A percentile compares a stretch with the other conserved stretches of the same genome.
phyloP scores from a whole-genome alignment of 2,888 invertebrate species.

The Ophion ellenae region DNA sequence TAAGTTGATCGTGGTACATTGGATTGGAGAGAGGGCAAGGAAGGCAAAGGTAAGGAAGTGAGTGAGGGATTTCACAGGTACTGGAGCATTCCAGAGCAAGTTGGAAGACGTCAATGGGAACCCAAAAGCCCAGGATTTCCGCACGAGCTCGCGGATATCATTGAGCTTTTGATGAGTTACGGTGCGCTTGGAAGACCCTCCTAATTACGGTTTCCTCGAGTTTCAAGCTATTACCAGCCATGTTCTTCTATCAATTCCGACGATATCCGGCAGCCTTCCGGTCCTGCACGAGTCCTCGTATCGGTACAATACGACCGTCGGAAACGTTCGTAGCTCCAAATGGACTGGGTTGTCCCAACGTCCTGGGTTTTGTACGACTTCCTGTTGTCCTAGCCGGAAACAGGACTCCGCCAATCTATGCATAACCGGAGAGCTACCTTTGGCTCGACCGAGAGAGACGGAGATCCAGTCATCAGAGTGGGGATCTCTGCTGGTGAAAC shows the following conservation, averaged over 20 bases:
- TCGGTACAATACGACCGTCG: background rate
- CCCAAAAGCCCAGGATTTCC: conserved; percentile 57
- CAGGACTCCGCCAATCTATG: conserved; percentile 4
- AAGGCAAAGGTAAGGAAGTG: too few relatives aligned
- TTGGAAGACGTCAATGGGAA: conserved; percentile 42
- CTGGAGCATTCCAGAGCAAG: conserved; percentile 9
- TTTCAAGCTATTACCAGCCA: conserved; percentile 47
- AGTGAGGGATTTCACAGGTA: background rate
- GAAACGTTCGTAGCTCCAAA: background rate
- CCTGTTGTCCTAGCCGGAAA: conserved; percentile 46
- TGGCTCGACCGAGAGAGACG: conserved; percentile 3
- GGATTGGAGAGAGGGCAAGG: too few relatives aligned
- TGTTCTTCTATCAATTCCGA: conserved; percentile 19
- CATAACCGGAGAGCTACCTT: background rate
- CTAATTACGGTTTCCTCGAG: conserved; percentile 69
- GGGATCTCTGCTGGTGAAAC: conserved; percentile 1
- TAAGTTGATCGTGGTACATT: too few relatives aligned
- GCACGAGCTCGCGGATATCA: conserved; percentile 57
- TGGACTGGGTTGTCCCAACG: conserved; percentile 39
- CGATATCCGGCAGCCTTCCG: too few relatives aligned
- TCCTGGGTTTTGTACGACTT: conserved; percentile 51
- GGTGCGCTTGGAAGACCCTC: conserved; percentile 68
- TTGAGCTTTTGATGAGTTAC: conserved; percentile 63
- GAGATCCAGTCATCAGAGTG: conserved; percentile 2
- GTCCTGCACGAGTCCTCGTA: background rate